Percentiles rank a stretch among this genome's conserved stretches.
Evolutionary conservation across 2,888 invertebrate species (phyloP).

Genomic region (Caenorhabditis japonica): DNA sequence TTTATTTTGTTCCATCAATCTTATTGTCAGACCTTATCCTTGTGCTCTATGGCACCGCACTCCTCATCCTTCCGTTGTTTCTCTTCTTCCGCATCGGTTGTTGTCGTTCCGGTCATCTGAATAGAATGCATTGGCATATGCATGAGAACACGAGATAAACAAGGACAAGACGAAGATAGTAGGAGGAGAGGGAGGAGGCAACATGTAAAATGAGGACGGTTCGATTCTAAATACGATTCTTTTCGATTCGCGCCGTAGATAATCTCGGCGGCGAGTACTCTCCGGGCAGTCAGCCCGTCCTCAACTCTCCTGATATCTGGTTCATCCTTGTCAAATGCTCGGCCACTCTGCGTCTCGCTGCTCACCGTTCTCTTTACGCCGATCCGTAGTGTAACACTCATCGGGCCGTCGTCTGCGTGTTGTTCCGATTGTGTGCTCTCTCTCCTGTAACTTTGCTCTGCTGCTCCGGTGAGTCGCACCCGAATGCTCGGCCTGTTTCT

Average conservation of each 20-base stretch:
- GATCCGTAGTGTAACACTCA: conserved; percentile 35
- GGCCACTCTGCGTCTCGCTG: conserved; percentile 20
- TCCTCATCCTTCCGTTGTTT: conserved; percentile 45
- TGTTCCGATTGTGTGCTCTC: conserved; percentile 26
- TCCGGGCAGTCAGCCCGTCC: conserved; percentile 12
- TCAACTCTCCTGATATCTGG: conserved; percentile 26
- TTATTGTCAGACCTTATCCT: conserved; percentile 59
- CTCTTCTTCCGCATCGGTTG: background rate
- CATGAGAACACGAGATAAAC: conserved; percentile 9
- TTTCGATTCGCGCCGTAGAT: conserved; percentile 18
- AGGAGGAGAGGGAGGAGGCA: conserved; percentile 8
- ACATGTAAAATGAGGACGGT: no score
- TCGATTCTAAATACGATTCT: no score
- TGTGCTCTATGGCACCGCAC: conserved; percentile 56
- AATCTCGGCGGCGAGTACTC: conserved; percentile 14
- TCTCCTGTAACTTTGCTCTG: conserved; percentile 9
- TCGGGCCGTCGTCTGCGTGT: conserved; percentile 19
- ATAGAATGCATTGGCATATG: conserved; percentile 21
- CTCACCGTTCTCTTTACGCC: background rate
- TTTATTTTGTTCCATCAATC: no score
- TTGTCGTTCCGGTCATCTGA: conserved; percentile 42
- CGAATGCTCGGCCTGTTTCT: conserved; percentile 21
- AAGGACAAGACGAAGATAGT: background rate
- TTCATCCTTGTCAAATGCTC: conserved; percentile 20
- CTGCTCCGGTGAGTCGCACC: conserved; percentile 6